Evolutionary conservation across 2,797 vertebrate genomes (phyloP).

Genomic region (Linurgus olivaceus): DNA sequence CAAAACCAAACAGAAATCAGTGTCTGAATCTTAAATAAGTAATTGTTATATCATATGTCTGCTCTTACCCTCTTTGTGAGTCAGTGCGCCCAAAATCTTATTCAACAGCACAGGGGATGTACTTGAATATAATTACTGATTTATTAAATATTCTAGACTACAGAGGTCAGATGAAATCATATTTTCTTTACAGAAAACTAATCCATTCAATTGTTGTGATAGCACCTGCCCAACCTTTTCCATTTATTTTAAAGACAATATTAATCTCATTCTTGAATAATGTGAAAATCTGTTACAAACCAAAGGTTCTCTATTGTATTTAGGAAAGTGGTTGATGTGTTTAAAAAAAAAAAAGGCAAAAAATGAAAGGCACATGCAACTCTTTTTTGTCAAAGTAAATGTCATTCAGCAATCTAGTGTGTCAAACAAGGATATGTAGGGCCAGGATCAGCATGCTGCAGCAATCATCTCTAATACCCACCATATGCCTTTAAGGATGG

Average conservation of each 20-base stretch:
- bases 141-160: background rate
- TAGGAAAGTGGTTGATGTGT: background rate
- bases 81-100: too few species aligned
- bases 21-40: background rate
- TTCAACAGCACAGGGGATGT: too few species aligned
- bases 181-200: background rate
- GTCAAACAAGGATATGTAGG: background rate
- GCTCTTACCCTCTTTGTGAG: background rate
- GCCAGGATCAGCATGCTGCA: conserved; percentile 20
- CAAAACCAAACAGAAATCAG: background rate
- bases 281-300: background rate
- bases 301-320: background rate
- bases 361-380: background rate
- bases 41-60: background rate
- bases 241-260: background rate
- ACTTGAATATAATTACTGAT: background rate
- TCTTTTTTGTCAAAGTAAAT: conserved; percentile 37
- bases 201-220: background rate
- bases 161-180: background rate
- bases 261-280: background rate
- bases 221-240: background rate
- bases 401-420: background rate
- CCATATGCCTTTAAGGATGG: conserved; percentile 23
- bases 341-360: background rate
- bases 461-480: conserved; percentile 29